Evolutionary conservation across 2,113 vertebrate genomes (phyloP), one percentile per base, ranked within the genome.

Genomic region (Benitochromis conjunctus): DNA sequence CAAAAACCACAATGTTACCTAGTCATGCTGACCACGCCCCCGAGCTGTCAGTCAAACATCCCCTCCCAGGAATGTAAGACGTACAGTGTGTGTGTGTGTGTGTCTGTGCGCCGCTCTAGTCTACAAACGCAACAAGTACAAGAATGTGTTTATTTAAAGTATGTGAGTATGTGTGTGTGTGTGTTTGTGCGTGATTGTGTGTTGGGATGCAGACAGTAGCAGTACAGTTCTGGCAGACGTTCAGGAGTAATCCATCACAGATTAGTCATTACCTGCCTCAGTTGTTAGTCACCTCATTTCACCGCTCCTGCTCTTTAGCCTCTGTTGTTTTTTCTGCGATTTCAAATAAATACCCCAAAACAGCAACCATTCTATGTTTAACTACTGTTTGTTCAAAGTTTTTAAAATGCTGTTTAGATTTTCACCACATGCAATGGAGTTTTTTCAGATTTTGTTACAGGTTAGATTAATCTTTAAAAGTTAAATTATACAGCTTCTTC

Each of bases 251-350:
- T 88, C 41, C 83, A 83, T 88, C 89, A 83, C 51, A 69, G 71
- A 43, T 89, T 82, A 91, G 86, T 91, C 92, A 87, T 82, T 51
- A 90, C 86, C 91, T 90, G 88, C 78, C 74, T 19, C 85, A 81
- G 83, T 1, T 80, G 79, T 90, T 41, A 83, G 81, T 92, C 92
- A 91, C 58, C 46, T 66, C 38, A 1, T 19, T 13, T 54, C 54
- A 71, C 29, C 14, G 31, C 80, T 66, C 60, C 71, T 57, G 66
- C 80, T 62, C 7, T 34, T 31, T 12, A 29, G 18, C 26, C 26
- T 34, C 46, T 53, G 1, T 76, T 76, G 46, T 34, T 34, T 76
- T 76, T 53, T 5, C 46, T 29, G 29, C 43, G 12, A 31, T 76
- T n/a, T 76, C 10, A 53, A 76, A 76, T n/a, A 51, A 76, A 26